Percentiles rank a stretch among this genome's conserved stretches.
Evolutionary conservation across 1,140 invertebrate species (phyloP).

Genomic region (Leptonema lineaticorne): DNA sequence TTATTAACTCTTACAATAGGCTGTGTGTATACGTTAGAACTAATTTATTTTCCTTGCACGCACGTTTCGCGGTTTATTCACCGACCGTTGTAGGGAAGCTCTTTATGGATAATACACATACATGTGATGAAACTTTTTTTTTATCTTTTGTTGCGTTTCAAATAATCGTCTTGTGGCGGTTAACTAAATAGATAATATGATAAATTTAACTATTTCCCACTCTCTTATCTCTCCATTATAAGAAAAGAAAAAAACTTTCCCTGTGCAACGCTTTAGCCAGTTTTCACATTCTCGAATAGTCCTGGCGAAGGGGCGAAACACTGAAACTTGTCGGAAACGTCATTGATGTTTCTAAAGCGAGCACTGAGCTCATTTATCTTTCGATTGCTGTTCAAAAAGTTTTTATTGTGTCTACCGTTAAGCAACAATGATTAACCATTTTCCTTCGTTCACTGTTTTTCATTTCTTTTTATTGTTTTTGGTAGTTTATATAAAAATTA

Average conservation of each 20-base stretch:
- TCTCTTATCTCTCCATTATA: constrained; percentile 1
- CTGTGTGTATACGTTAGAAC: background rate
- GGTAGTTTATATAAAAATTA: background rate
- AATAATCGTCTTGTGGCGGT: background rate
- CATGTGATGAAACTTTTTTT: constrained; percentile 9
- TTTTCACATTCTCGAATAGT: background rate
- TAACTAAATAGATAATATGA: background rate
- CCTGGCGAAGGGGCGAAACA: constrained; percentile 10
- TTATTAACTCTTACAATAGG: constrained; percentile 9
- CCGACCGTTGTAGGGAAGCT: background rate
- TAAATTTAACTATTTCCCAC: constrained; percentile 5
- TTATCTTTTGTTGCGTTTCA: background rate
- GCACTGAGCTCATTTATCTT: constrained; percentile 13
- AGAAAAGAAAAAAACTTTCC: constrained; percentile 9
- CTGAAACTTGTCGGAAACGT: background rate
- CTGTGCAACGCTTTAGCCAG: no score
- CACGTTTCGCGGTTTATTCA: constrained; percentile 1
- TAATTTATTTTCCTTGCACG: constrained; percentile 18
- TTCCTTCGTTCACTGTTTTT: no score
- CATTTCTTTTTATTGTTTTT: background rate
- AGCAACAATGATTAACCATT: constrained; percentile 27
- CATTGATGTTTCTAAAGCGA: constrained; percentile 6
- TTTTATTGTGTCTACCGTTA: constrained; percentile 10
- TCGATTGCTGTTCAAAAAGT: constrained; percentile 24
- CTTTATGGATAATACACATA: background rate